Conservation (phyloP, 2,888 invertebrate genomes). For the Acanthosepion lycidas region DNA sequence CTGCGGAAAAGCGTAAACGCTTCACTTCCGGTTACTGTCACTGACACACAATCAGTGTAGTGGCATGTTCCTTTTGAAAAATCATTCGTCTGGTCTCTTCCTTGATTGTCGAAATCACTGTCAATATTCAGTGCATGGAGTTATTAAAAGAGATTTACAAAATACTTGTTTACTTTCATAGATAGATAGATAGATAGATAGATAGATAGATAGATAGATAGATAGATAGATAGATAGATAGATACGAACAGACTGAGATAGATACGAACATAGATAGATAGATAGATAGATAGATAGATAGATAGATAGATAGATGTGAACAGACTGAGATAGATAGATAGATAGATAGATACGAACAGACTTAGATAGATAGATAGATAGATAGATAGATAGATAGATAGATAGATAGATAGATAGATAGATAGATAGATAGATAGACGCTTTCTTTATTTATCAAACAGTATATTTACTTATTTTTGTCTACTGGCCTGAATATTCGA, state of each 20-base stretch:
- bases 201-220: not conserved
- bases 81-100: not conserved
- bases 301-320: too few species aligned
- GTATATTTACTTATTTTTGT: too few species aligned
- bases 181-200: not conserved
- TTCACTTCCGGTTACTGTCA: constrained; percentile 2
- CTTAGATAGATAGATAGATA: not conserved
- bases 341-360: not conserved
- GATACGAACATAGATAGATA: not conserved
- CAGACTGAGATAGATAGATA: too few species aligned
- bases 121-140: not conserved
- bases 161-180: not conserved
- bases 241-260: not conserved
- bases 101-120: not conserved
- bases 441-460: too few species aligned
- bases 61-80: not conserved
- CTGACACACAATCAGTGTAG: not conserved
- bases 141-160: not conserved
- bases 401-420: too few species aligned
- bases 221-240: not conserved
- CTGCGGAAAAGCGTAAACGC: constrained; percentile 1
- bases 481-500: too few species aligned
- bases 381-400: not conserved
- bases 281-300: not conserved
- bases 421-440: too few species aligned